These are phyloP conservation scores for Thalassoma bifasciatum DNA, from an alignment of 2,113 vertebrate genomes.

Conservation along the genomic window DNA sequence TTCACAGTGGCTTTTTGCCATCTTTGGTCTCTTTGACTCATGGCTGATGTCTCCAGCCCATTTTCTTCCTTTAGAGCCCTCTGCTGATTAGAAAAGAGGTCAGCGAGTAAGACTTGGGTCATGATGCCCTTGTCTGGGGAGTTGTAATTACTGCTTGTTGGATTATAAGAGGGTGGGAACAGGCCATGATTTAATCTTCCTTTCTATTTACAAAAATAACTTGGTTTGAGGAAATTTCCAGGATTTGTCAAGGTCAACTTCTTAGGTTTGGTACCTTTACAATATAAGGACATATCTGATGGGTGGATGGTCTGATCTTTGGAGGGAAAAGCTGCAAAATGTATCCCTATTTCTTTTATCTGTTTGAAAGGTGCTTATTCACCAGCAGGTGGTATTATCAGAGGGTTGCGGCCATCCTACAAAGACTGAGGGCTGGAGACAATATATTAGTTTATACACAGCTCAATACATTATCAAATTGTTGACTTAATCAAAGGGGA, in stretches of 20 bases:
- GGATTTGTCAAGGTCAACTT: constrained; percentile 55
- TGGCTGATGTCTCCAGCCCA: constrained; percentile 45
- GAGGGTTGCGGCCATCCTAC: neutral
- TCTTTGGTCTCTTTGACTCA: constrained; percentile 45
- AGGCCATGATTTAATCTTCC: constrained; percentile 66
- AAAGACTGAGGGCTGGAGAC: constrained; percentile 18
- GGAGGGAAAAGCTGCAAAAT: constrained; percentile 19
- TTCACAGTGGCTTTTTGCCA: constrained; percentile 41
- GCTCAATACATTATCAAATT: neutral
- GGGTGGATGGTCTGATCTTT: constrained; percentile 37
- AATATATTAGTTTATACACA: constrained; percentile 15
- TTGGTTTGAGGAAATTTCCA: constrained; percentile 45
- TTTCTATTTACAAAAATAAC: constrained; percentile 70
- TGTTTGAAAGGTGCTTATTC: constrained; percentile 19
- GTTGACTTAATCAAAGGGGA: constrained; percentile 1
- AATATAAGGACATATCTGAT: constrained; percentile 48
- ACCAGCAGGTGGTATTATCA: constrained; percentile 25
- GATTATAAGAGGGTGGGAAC: constrained; percentile 64
- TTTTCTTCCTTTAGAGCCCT: constrained; percentile 71
- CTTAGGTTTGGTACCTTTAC: constrained; percentile 53
- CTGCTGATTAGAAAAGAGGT: constrained; percentile 71
- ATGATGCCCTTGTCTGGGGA: constrained; percentile 67
- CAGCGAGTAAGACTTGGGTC: constrained; percentile 62
- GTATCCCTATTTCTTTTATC: constrained; percentile 16
- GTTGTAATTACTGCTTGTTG: constrained; percentile 73